phyloP scores from a whole-genome alignment of 2,797 vertebrate genomes.

The Anabas testudineus region DNA sequence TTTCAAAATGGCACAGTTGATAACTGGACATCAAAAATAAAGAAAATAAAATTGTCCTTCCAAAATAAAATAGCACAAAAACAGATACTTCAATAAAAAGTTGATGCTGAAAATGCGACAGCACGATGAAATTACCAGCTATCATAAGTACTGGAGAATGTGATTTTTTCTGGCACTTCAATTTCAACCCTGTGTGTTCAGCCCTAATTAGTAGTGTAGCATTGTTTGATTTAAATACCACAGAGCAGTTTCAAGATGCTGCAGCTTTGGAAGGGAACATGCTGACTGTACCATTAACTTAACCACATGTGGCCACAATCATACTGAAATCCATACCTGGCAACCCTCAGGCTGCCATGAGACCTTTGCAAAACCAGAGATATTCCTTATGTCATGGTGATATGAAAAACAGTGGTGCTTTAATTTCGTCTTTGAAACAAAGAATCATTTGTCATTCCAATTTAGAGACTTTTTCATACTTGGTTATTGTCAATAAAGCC shows the following conservation, averaged over 20 bases:
- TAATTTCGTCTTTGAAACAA: not conserved
- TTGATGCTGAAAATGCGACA: too few relatives aligned
- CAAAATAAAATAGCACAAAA: not conserved
- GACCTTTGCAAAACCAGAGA: not conserved
- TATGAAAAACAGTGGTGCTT: too few relatives aligned
- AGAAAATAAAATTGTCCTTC: not conserved
- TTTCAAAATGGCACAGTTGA: constrained; percentile 25
- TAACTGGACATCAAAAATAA: not conserved
- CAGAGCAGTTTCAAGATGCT: not conserved
- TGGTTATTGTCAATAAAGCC: too few relatives aligned
- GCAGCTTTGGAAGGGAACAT: not conserved
- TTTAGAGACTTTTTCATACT: too few relatives aligned
- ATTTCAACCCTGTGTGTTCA: too few relatives aligned
- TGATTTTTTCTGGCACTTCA: too few relatives aligned
- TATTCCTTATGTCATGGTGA: too few relatives aligned
- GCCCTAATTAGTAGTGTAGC: not conserved
- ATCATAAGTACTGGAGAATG: too few relatives aligned
- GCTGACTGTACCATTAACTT: constrained; percentile 6
- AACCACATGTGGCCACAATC: not conserved
- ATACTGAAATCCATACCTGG: not conserved
- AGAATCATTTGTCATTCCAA: not conserved
- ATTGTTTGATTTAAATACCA: not conserved
- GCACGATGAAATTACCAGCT: too few relatives aligned
- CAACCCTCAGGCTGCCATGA: not conserved
- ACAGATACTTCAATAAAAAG: too few relatives aligned